phyloP scores from a whole-genome alignment of 1,140 invertebrate species.

The Euura saliciscinereae region DNA sequence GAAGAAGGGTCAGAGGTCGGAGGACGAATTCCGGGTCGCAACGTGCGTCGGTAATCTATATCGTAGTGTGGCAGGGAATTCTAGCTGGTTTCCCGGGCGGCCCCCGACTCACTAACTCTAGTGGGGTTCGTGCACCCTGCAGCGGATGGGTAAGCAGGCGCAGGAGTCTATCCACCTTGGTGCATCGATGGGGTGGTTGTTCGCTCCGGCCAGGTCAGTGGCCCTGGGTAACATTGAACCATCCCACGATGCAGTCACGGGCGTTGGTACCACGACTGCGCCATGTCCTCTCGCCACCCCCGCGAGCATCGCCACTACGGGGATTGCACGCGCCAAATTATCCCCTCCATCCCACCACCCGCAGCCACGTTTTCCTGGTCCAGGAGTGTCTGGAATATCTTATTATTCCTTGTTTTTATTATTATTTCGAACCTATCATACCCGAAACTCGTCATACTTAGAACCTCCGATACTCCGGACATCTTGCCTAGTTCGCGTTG shows the following conservation, averaged over 20 bases:
- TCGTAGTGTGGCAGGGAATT: constrained; percentile 7
- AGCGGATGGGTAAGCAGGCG: constrained; percentile 33
- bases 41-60: constrained; percentile 15
- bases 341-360: constrained; percentile 4
- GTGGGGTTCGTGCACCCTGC: constrained; percentile 31
- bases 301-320: constrained; percentile 10
- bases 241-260: constrained; percentile 59
- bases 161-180: constrained; percentile 48
- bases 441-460: too few species aligned
- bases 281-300: constrained; percentile 27
- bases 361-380: constrained; percentile 9
- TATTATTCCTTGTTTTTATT: too few species aligned
- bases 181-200: constrained; percentile 43
- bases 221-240: constrained; percentile 61
- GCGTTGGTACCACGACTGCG: constrained; percentile 50
- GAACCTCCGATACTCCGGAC: constrained; percentile 1
- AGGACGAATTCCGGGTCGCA: constrained; percentile 16
- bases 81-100: constrained; percentile 4
- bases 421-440: too few species aligned
- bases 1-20: constrained; percentile 18
- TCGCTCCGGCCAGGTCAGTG: constrained; percentile 48
- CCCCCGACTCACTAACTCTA: constrained; percentile 31
- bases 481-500: constrained; percentile 23
- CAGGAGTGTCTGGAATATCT: background rate
- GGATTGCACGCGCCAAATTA: constrained; percentile 14